Evolutionary conservation across 2,113 vertebrate genomes (phyloP).

Genomic region (Nyctereutes procyonoides): DNA sequence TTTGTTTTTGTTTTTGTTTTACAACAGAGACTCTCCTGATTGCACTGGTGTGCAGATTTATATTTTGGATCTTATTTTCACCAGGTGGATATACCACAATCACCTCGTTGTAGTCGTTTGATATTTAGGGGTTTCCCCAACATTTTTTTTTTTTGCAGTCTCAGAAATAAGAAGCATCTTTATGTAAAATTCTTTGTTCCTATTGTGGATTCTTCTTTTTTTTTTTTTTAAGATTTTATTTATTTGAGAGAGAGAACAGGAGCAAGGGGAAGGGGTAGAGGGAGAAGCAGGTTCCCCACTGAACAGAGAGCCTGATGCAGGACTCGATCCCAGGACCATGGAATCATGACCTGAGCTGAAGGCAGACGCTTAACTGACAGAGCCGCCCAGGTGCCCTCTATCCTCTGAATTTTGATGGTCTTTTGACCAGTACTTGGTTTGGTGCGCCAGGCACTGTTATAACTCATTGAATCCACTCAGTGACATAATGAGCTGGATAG

Average conservation of each 20-base stretch:
- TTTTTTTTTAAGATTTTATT: background rate
- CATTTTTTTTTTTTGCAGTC: background rate
- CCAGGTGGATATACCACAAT: background rate
- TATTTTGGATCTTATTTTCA: background rate
- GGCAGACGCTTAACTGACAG: background rate
- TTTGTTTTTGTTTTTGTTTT: background rate
- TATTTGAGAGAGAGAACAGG: background rate
- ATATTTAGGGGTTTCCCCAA: background rate
- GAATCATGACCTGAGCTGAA: background rate
- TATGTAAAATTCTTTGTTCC: background rate
- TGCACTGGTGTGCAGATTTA: background rate
- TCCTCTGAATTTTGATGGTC: background rate
- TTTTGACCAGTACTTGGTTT: background rate
- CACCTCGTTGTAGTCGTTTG: background rate
- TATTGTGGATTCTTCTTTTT: background rate
- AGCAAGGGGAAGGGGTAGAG: background rate
- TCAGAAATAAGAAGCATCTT: constrained; percentile 31
- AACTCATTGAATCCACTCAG: background rate
- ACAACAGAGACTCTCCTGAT: background rate
- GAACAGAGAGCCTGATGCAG: background rate
- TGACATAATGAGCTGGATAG: background rate
- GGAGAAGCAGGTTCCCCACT: background rate
- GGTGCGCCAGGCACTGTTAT: background rate
- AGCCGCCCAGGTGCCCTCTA: background rate
- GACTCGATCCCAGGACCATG: background rate